Conservation (phyloP, 2,797 vertebrate genomes). For the Sternotherus odoratus region DNA sequence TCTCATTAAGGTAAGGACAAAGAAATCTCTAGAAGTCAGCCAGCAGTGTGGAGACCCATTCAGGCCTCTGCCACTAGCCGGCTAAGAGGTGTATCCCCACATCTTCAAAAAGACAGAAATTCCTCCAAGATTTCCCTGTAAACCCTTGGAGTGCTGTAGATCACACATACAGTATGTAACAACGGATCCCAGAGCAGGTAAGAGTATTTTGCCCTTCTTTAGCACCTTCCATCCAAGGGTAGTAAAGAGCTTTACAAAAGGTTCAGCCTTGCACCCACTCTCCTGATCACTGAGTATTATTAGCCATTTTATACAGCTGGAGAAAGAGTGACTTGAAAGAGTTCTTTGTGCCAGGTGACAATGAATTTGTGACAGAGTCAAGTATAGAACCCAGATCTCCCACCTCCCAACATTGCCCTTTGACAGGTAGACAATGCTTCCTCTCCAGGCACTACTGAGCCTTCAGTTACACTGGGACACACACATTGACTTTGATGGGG, state of each 20-base stretch:
- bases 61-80: background rate
- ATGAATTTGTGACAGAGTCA: background rate
- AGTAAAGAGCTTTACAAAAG: background rate
- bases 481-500: background rate
- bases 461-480: background rate
- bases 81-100: background rate
- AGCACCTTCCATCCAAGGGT: background rate
- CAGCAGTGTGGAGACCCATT: background rate
- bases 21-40: slow-evolving; percentile 10
- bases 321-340: background rate
- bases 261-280: background rate
- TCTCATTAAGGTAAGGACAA: background rate
- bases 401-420: slow-evolving; percentile 22
- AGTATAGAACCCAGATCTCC: background rate
- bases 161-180: background rate
- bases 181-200: background rate
- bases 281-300: background rate
- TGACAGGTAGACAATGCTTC: background rate
- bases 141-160: background rate
- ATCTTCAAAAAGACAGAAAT: background rate
- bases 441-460: background rate
- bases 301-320: background rate
- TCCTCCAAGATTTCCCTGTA: background rate
- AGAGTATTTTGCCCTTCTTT: background rate
- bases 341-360: background rate